Evolutionary conservation across 2,113 vertebrate species (phyloP).

Genomic region (Prionailurus bengalensis): DNA sequence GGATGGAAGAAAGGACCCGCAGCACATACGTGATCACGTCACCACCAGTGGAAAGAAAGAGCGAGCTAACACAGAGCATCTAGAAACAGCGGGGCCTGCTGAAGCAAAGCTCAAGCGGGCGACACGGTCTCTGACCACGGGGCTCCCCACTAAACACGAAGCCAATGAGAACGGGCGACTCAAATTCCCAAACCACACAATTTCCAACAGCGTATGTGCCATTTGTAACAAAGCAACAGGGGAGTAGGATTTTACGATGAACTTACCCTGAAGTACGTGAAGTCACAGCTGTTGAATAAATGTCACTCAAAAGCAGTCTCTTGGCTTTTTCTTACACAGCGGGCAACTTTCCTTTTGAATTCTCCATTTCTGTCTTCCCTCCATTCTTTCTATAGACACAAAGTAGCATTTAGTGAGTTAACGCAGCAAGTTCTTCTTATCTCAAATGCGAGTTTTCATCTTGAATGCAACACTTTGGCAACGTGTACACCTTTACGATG

Average conservation of each 20-base stretch:
- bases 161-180: constrained; percentile 1
- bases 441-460: constrained; percentile 28
- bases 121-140: background rate
- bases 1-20: background rate
- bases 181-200: background rate
- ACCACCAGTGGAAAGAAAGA: background rate
- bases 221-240: background rate
- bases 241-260: constrained; percentile 53
- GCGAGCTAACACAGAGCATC: background rate
- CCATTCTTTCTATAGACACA: constrained; percentile 96
- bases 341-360: constrained; percentile 99
- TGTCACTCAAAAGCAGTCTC: constrained; percentile 99
- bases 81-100: background rate
- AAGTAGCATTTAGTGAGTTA: constrained; percentile 53
- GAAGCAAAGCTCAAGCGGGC: background rate
- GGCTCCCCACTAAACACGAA: background rate
- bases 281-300: constrained; percentile 93
- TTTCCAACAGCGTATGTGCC: background rate
- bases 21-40: background rate
- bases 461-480: constrained; percentile 1
- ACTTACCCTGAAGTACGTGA: constrained; percentile 98
- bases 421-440: constrained; percentile 14
- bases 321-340: constrained; percentile 99
- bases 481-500: background rate
- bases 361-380: constrained; percentile 99